Conservation (phyloP, 2,888 invertebrate genomes). For the Cyrtodaria siliqua region DNA sequence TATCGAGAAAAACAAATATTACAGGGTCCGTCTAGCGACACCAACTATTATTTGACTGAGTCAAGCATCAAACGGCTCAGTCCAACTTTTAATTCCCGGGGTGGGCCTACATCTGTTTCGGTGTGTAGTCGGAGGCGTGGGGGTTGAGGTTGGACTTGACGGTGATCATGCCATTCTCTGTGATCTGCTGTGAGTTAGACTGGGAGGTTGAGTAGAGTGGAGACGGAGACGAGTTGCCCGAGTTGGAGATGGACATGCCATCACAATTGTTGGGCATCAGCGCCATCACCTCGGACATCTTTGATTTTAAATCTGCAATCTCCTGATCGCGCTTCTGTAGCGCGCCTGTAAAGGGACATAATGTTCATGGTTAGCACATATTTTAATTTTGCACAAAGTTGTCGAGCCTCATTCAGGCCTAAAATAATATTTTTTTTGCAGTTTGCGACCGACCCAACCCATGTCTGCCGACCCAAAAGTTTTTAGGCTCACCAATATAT, state of each 20-base stretch:
- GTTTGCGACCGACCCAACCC: too few species aligned
- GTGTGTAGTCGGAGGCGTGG: conserved; percentile 96
- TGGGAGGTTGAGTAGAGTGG: conserved; percentile 78
- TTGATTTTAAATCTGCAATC: conserved; percentile 95
- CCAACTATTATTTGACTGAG: too few species aligned
- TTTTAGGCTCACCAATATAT: too few species aligned
- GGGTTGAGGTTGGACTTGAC: conserved; percentile 91
- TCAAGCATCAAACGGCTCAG: too few species aligned
- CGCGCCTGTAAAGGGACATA: conserved; percentile 88
- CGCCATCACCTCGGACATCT: conserved; percentile 96
- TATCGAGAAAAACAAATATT: too few species aligned
- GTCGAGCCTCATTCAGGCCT: too few species aligned
- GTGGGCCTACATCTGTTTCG: conserved; percentile 89
- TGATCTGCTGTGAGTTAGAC: conserved; percentile 34
- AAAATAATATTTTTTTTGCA: too few species aligned
- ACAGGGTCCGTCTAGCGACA: too few species aligned
- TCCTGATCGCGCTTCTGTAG: conserved; percentile 95
- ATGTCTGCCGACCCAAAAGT: too few species aligned
- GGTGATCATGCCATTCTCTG: conserved; percentile 26
- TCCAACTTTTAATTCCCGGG: too few species aligned
- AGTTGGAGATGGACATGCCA: conserved; percentile 56
- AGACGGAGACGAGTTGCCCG: conserved; percentile 70
- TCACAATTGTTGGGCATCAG: conserved; percentile 90
- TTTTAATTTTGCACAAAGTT: too few species aligned
- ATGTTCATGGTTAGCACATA: too few species aligned